Conservation (phyloP, 1,140 invertebrate genomes). For the Neocloeon triangulifer region DNA sequence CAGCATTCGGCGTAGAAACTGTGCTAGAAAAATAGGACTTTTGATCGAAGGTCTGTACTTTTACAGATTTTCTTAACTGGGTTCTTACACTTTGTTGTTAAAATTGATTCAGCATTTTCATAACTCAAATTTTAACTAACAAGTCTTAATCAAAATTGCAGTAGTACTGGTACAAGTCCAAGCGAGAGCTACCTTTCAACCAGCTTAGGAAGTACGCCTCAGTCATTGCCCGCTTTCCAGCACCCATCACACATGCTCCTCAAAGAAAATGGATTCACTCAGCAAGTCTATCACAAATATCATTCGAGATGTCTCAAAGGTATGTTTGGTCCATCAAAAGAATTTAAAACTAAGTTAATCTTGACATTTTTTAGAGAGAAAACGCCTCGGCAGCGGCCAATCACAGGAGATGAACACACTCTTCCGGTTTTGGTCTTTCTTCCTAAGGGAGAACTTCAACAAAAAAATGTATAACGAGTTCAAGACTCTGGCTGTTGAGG, state of each 20-base stretch:
- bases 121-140: no score
- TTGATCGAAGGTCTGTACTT: no score
- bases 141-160: constrained; percentile 32
- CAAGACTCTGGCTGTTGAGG: constrained; percentile 68
- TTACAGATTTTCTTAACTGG: constrained; percentile 5
- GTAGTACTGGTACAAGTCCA: constrained; percentile 48
- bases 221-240: constrained; percentile 75
- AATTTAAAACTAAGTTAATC: background rate
- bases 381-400: constrained; percentile 73
- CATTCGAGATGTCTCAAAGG: constrained; percentile 81
- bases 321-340: constrained; percentile 14
- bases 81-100: no score
- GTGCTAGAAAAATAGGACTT: constrained; percentile 8
- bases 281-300: constrained; percentile 91
- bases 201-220: constrained; percentile 48
- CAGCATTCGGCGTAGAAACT: constrained; percentile 9
- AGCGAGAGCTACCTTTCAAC: constrained; percentile 31
- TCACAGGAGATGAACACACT: constrained; percentile 95
- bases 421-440: constrained; percentile 99
- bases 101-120: no score
- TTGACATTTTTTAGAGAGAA: constrained; percentile 43
- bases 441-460: constrained; percentile 95
- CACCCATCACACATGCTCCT: constrained; percentile 88
- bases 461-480: constrained; percentile 97
- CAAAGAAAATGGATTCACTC: constrained; percentile 95